Conservation (phyloP, 2,797 vertebrate species). For the Oreochromis grahami region DNA sequence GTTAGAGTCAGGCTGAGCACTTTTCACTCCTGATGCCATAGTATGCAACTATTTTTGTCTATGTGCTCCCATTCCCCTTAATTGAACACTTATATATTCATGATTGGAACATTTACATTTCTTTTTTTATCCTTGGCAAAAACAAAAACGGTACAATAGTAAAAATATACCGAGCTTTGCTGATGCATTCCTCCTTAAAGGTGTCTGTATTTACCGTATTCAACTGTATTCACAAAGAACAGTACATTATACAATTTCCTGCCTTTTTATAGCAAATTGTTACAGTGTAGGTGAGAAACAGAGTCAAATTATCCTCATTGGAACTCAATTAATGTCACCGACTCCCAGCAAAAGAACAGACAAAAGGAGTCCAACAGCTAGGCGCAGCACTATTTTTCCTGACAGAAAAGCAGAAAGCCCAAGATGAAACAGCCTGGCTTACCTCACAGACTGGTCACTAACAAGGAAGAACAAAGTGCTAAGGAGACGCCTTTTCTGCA, state of each 20-base stretch:
- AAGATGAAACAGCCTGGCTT: slow-evolving; percentile 23
- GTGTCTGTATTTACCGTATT: not conserved
- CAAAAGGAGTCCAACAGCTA: not conserved
- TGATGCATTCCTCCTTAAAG: not conserved
- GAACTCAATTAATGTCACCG: slow-evolving; percentile 15
- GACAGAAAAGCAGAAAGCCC: not conserved
- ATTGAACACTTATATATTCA: not conserved
- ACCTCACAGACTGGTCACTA: slow-evolving; percentile 35
- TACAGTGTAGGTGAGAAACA: not conserved
- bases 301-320: not conserved
- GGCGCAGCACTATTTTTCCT: not conserved
- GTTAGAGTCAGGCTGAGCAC: not conserved
- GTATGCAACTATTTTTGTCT: accelerated
- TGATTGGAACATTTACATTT: not conserved
- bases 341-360: slow-evolving; percentile 5
- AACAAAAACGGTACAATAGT: not conserved
- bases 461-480: slow-evolving; percentile 37
- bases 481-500: slow-evolving; percentile 24
- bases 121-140: not conserved
- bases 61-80: not conserved
- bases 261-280: not conserved
- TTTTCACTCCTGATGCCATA: accelerated
- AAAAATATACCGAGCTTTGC: not conserved
- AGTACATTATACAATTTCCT: not conserved
- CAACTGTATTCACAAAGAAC: not conserved